phyloP scores from a whole-genome alignment of 2,888 invertebrate genomes.

The Pristionchus fissidentatus region DNA sequence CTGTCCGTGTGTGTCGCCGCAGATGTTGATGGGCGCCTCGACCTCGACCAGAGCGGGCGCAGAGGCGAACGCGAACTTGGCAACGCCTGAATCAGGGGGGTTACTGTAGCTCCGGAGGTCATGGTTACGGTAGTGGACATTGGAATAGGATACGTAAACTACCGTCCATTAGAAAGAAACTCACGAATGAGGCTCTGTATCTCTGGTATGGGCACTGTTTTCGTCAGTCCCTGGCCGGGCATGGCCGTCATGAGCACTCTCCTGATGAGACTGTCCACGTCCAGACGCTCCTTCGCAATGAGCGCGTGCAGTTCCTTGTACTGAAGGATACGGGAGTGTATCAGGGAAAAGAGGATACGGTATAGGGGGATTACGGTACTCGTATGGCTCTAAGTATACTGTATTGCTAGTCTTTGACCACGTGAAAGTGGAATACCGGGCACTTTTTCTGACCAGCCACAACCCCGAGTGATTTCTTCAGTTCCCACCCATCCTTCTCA shows the following conservation, averaged over 20 bases:
- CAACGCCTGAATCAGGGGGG: conserved; percentile 54
- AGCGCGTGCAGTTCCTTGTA: not conserved
- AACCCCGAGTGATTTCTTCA: no score
- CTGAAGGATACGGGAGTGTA: no score
- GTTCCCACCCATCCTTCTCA: no score
- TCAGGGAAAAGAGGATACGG: no score
- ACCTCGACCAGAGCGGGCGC: conserved; percentile 56
- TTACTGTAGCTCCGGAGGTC: no score
- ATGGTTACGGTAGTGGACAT: not conserved
- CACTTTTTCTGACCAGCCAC: no score
- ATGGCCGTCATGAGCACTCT: conserved; percentile 20
- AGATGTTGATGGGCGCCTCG: conserved; percentile 57
- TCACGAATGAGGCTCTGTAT: conserved; percentile 28
- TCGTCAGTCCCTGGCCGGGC: conserved; percentile 17
- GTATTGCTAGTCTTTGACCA: no score
- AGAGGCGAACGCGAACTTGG: conserved; percentile 50
- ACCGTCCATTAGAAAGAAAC: not conserved
- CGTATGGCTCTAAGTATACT: not conserved
- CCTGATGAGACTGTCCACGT: conserved; percentile 1
- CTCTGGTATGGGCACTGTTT: conserved; percentile 19
- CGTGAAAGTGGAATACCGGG: no score
- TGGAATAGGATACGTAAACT: not conserved
- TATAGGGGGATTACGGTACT: conserved; percentile 6
- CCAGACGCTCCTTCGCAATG: conserved; percentile 16
- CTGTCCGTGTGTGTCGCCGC: conserved; percentile 61